Evolutionary conservation across 2,797 vertebrate species (phyloP), one percentile per base, ranked within the genome.

Genomic region (Pteropus rufus): DNA sequence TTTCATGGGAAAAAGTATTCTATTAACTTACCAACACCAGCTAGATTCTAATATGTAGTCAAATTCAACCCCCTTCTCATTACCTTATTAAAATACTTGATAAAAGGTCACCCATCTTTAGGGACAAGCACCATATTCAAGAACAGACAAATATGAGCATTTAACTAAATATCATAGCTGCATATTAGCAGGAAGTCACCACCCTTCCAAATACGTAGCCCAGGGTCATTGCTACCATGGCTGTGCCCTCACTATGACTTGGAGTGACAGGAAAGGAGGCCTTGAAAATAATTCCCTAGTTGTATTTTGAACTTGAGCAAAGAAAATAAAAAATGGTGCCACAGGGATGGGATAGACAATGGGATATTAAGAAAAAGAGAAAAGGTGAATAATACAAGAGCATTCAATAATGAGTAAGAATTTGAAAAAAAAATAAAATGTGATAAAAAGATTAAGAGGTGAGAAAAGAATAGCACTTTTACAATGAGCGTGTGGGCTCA

Each of bases 21-120:
- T 77, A 39, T n/a, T 65, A 62, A 44, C 31, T 93, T 72, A 73
- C 23, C 72, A 46, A 60, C 14, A 65, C 26, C 31, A 82, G 46
- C 31, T 46, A 79, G 52, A 58, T 41, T 39, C 9, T 36, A 49
- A 26, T 29, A 5, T 41, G 23, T 46, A 49, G n/a, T 39, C 34
- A 77, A 81, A 41, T 29, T 62, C 4, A 58, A 18, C n/a, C 7
- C 10, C n/a, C 52, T 89, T 79, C 23, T 56, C 7, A 7, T 15
- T 70, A 39, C 44, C 14, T 64, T 80, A 72, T 73, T 81, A 96
- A 94, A 44, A 79, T 91, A 88, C 15, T 91, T 84, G 73, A 64
- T 69, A 46, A 15, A 2, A 67, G 58, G 44, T 69, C 73, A 46
- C 10, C 3, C 19, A 7, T 56, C 65, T 94, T 84, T 81, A 52